Conservation (phyloP, 2,113 vertebrate species). For the Megaceryle torquata region DNA sequence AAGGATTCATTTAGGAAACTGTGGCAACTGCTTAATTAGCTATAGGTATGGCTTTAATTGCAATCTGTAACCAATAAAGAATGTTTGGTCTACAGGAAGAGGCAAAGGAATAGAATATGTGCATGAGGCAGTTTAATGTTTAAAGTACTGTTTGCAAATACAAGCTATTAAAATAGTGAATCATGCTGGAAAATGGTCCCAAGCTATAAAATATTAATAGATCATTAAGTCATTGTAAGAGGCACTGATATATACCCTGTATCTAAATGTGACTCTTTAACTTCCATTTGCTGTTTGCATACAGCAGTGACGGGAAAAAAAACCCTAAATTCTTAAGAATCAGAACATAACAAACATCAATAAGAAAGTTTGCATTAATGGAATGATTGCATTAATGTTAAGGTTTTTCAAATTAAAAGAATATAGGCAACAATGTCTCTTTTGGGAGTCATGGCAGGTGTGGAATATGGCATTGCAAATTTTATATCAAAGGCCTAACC, state of each 20-base stretch:
- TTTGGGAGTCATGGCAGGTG: neutral
- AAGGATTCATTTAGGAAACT: neutral
- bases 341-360: neutral
- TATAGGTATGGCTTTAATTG: constrained; percentile 20
- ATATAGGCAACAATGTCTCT: neutral
- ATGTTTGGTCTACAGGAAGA: neutral
- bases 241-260: neutral
- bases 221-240: neutral
- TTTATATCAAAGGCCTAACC: neutral
- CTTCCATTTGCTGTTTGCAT: neutral
- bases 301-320: neutral
- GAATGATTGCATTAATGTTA: neutral
- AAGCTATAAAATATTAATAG: constrained; percentile 42
- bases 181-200: neutral
- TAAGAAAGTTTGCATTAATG: neutral
- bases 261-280: neutral
- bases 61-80: neutral
- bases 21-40: constrained; percentile 17
- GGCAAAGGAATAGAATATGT: neutral
- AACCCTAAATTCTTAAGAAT: neutral
- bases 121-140: neutral
- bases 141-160: constrained; percentile 32
- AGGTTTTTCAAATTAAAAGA: neutral
- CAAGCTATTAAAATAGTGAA: constrained; percentile 10
- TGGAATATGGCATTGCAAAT: neutral